phyloP scores from a whole-genome alignment of 2,888 invertebrate genomes.

The Pseudanteris insignis region DNA sequence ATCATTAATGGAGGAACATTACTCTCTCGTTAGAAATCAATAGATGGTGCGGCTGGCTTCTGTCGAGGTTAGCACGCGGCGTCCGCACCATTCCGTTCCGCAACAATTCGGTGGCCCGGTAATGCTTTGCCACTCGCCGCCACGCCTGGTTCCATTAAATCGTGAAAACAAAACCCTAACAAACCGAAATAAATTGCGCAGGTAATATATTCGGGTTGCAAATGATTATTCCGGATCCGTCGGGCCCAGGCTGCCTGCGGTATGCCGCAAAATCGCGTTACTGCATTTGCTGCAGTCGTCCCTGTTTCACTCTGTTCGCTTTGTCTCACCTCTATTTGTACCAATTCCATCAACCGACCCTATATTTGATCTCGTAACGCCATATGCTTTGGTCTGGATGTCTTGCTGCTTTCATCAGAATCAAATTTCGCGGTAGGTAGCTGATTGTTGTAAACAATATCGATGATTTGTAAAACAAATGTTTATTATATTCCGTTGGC shows the following conservation, averaged over 20 bases:
- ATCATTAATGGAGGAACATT: too few species aligned
- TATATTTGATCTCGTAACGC: constrained; percentile 58
- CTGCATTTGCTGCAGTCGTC: constrained; percentile 40
- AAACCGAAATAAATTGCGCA: constrained; percentile 63
- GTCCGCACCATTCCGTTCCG: background rate
- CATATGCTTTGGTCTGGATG: constrained; percentile 40
- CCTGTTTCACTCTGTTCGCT: constrained; percentile 40
- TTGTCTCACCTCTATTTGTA: constrained; percentile 30
- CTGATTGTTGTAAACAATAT: too few species aligned
- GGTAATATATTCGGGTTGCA: constrained; percentile 63
- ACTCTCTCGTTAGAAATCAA: too few species aligned
- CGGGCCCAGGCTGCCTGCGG: constrained; percentile 57
- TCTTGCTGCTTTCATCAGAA: constrained; percentile 44
- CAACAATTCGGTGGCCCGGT: constrained; percentile 2
- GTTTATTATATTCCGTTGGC: too few species aligned
- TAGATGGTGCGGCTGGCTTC: too few species aligned
- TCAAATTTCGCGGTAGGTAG: constrained; percentile 47
- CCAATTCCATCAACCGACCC: constrained; percentile 42
- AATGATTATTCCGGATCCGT: constrained; percentile 64
- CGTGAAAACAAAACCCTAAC: constrained; percentile 61
- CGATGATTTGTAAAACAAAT: too few species aligned
- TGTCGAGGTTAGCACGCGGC: constrained; percentile 3
- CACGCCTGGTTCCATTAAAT: constrained; percentile 48
- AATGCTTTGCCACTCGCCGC: constrained; percentile 1
- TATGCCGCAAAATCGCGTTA: constrained; percentile 55